Percentiles rank a stretch among this genome's conserved stretches.
These are phyloP conservation scores for Crotophaga sulcirostris DNA, from an alignment of 2,113 vertebrate species.

Conservation along the genomic window DNA sequence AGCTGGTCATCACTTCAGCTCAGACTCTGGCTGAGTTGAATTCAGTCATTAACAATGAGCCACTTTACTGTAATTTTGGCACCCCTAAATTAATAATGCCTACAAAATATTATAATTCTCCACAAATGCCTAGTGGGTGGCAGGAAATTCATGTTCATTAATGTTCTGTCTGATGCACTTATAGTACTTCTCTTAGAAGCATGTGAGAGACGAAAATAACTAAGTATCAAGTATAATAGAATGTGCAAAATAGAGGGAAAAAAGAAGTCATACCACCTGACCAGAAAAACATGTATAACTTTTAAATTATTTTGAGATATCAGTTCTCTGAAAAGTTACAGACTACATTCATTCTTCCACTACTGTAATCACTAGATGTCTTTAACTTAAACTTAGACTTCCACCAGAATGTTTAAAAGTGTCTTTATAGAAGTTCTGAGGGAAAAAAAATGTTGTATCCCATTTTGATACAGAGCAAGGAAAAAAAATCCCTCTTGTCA, in stretches of 20 bases:
- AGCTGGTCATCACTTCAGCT: not conserved
- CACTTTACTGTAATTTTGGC: not conserved
- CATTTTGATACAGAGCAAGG: not conserved
- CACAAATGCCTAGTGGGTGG: not conserved
- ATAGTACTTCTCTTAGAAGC: not conserved
- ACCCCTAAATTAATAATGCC: not conserved
- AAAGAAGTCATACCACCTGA: not conserved
- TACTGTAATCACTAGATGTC: not conserved
- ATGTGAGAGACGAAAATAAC: not conserved
- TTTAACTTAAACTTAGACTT: not conserved
- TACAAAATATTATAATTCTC: not conserved
- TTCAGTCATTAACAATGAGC: not conserved
- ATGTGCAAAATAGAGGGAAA: not conserved
- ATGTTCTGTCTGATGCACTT: not conserved
- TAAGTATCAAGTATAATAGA: not conserved
- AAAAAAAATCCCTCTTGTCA: not conserved
- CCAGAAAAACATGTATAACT: not conserved
- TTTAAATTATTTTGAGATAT: not conserved
- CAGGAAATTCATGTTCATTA: slow-evolving; percentile 6
- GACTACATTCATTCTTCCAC: not conserved
- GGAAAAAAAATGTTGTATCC: not conserved
- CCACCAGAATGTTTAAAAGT: not conserved
- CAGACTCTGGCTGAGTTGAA: not conserved
- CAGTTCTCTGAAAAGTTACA: not conserved
- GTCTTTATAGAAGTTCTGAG: not conserved